Evolutionary conservation across 2,888 invertebrate genomes (phyloP), one percentile per base, ranked within the genome.

Genomic region (Conops quadrifasciatus): DNA sequence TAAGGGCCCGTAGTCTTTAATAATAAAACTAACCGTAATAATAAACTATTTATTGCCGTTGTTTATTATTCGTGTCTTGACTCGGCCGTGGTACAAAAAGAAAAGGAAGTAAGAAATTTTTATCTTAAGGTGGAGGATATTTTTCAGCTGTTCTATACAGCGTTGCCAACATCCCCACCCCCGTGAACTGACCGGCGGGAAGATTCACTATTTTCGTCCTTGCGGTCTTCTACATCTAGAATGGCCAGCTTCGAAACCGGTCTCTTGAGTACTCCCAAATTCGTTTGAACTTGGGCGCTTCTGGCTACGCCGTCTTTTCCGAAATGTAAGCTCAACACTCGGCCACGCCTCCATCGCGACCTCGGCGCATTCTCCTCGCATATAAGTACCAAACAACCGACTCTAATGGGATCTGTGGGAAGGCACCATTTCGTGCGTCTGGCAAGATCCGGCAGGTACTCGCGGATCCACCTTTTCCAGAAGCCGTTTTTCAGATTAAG

Each of bases 161-260:
- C 28, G 60, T 56, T 56, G 53, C 53, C 53, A 56, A 56, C 53
- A 67, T 70, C 67, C 72, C 67, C 58, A 19, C 70, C 70, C 63
- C 70, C 72, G 70, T 67, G 67, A 70, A 67, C 63, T 63, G 72
- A 72, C 70, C 49, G 19, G 56, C 70, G 47, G 62, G 60, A 28
- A 59, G 24, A 16, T 65, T 28, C 65, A 45, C 60, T 49, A 66
- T 24, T 59, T 58, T 45, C 43, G 15, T 56, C 53, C 24, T 59
- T 19, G 53, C 53, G 7, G 15, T 26, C 58, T 26, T 43, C 21
- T 9, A 70, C 58, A 47, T 70, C 67, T 15, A 72, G 47, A 1
- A 67, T 26, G 2, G 67, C 72, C 16, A 70, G 43, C 19, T 63
- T 72, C 4, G 67, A 67, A n/a, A 67, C 30, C 1, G 67, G 67